Base-by-base conservation (phyloP, 2,888 invertebrate species). In the Lathronympha strigana region DNA sequence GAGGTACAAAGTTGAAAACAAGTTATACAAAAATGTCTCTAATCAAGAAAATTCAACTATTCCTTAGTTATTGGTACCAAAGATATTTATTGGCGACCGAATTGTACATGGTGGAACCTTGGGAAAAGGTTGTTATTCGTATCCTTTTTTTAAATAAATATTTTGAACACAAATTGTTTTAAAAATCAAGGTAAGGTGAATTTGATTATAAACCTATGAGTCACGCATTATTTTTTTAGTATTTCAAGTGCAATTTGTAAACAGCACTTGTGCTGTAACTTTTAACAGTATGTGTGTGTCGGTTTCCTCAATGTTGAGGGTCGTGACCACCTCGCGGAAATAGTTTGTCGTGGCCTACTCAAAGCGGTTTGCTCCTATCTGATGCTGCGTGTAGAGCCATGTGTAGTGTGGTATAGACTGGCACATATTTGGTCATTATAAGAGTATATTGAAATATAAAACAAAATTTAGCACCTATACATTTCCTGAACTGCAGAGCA, bases 51-150 rank as follows among this genome's bases (percentile, higher is more conserved):
- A 68, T 92, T 4, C 78, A 81, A 67, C 79, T 92, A 43, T 93
- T 93, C 68, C 49, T 94, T 31, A 86, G 81, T 40, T 92, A 93
- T 69, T 94, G 94, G 94, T 94, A 94, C 73, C 83, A 93, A 45
- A 87, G 94, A 68, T 94, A 94, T 72, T 84, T 90, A 55, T 77
- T 94, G 68, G 93, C 92, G 1, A 94, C 94, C 0, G 94, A 95
- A 73, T 76, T 94, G 21, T 94, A 94, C 73, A 94, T 94, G 93
- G 94, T 94, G 17, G 94, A 94, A 71, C 90, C 91, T 51, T 94
- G 94, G 94, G 95, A 95, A 77, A 89, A 89, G 77, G 82, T 85
- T 47, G 86, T 93, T 53, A 88, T 94, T 64, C 93, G 94, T 95
- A 94, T 94, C 94, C 94, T 95, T 94, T 93, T 78, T 17, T 71